Evolutionary conservation across 2,888 invertebrate species (phyloP).

Genomic region (Matsumyia berberina): DNA sequence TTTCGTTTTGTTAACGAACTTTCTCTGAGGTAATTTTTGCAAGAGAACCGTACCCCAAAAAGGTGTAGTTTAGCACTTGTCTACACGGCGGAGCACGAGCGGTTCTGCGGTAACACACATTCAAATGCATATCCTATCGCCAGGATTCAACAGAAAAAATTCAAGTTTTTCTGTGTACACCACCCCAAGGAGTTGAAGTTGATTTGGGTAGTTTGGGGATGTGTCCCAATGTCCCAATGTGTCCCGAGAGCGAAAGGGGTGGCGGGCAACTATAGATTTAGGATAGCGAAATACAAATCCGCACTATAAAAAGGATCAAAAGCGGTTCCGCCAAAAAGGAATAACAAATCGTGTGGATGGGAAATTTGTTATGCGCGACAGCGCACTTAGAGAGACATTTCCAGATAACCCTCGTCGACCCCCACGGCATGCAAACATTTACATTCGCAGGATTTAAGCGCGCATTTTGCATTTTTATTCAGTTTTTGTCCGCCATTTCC

Average conservation of each 20-base stretch:
- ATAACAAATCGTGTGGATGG: constrained; percentile 43
- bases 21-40: constrained; percentile 62
- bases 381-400: constrained; percentile 65
- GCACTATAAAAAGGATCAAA: constrained; percentile 46
- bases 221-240: constrained; percentile 15
- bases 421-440: not conserved
- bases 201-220: constrained; percentile 45
- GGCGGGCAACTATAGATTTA: constrained; percentile 15
- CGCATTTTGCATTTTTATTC: constrained; percentile 65
- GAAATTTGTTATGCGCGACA: constrained; percentile 71
- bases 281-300: constrained; percentile 39
- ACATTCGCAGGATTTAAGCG: constrained; percentile 52
- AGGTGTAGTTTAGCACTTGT: constrained; percentile 72
- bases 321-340: constrained; percentile 1
- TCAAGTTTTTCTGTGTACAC: not conserved
- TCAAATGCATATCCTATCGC: constrained; percentile 4
- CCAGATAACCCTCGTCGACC: constrained; percentile 29
- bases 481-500: constrained; percentile 53
- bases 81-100: constrained; percentile 47
- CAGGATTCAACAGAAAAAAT: constrained; percentile 5
- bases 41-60: constrained; percentile 32
- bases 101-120: constrained; percentile 41
- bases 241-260: not conserved
- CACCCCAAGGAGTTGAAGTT: constrained; percentile 5
- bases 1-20: constrained; percentile 57